Conservation (phyloP, 35 echinoderm and acorn worm species). For the Acanthaster planci region DNA sequence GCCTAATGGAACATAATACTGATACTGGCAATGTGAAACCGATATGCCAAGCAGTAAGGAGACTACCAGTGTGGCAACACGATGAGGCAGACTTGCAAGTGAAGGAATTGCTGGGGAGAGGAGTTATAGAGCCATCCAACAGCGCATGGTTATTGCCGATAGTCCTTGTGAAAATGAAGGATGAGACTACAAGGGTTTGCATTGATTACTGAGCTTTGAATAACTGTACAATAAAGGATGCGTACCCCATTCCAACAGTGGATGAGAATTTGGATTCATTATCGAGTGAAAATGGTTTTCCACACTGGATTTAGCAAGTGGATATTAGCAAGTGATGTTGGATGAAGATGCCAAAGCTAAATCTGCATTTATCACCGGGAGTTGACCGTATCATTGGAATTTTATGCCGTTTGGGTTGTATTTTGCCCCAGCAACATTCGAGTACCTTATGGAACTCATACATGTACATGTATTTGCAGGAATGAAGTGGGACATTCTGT, state of each 20-base stretch:
- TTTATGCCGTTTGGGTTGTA: conserved; percentile 50
- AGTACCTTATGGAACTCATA: conserved; percentile 50
- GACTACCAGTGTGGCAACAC: background rate
- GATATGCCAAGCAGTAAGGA: background rate
- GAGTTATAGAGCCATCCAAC: background rate
- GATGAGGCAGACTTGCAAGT: conserved; percentile 1
- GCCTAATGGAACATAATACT: conserved; percentile 1
- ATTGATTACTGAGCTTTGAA: conserved; percentile 47
- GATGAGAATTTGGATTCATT: conserved; percentile 48
- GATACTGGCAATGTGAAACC: background rate
- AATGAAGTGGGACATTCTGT: conserved; percentile 4
- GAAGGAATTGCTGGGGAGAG: background rate
- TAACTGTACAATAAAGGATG: conserved; percentile 32
- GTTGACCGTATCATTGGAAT: conserved; percentile 28
- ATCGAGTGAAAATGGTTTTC: conserved; percentile 32
- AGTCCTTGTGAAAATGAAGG: conserved; percentile 31
- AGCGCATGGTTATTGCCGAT: conserved; percentile 21
- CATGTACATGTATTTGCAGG: conserved; percentile 36
- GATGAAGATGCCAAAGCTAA: conserved; percentile 24
- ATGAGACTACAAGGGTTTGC: conserved; percentile 28
- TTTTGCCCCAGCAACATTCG: conserved; percentile 45
- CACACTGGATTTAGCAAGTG: conserved; percentile 32
- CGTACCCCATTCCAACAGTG: conserved; percentile 46
- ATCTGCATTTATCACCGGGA: conserved; percentile 20
- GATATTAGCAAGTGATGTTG: conserved; percentile 53